Conservation (phyloP, 2,888 invertebrate genomes). For the Choreutis nemorana region DNA sequence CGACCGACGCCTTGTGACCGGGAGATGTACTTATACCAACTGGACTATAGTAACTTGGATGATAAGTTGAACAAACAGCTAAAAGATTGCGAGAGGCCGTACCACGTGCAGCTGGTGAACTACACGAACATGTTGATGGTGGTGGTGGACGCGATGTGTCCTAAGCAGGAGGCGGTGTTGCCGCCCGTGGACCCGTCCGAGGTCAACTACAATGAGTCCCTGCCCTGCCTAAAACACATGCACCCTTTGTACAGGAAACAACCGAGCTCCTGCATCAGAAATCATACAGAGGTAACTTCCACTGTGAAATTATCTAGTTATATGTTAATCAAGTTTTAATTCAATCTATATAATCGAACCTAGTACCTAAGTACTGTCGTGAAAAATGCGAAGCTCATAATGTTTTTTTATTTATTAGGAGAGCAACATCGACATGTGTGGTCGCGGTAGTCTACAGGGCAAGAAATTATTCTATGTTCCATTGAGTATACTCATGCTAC, state of each 20-base stretch:
- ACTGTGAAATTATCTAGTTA: not conserved
- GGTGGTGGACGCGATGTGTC: conserved; percentile 75
- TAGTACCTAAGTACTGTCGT: no score
- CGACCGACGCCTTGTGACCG: conserved; percentile 87
- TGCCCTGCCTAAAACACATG: conserved; percentile 67
- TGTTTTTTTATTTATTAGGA: conserved; percentile 52
- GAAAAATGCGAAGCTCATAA: no score
- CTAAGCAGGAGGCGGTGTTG: conserved; percentile 47
- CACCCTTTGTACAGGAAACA: conserved; percentile 71
- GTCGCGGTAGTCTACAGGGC: conserved; percentile 42
- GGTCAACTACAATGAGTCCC: conserved; percentile 66
- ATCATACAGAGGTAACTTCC: conserved; percentile 73
- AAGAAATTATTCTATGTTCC: conserved; percentile 21
- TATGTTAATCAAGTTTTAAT: not conserved
- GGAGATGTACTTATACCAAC: conserved; percentile 68
- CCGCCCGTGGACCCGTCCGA: conserved; percentile 48
- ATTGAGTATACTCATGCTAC: conserved; percentile 5
- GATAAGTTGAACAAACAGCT: conserved; percentile 55
- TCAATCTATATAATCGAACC: not conserved
- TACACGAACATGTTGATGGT: conserved; percentile 81
- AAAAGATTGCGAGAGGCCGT: conserved; percentile 64
- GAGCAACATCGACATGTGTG: conserved; percentile 73
- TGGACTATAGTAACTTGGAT: conserved; percentile 52
- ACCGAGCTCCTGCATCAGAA: conserved; percentile 78
- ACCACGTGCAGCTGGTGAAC: conserved; percentile 77